Conservation (phyloP, 2,113 vertebrate genomes). For the Eidolon helvum region DNA sequence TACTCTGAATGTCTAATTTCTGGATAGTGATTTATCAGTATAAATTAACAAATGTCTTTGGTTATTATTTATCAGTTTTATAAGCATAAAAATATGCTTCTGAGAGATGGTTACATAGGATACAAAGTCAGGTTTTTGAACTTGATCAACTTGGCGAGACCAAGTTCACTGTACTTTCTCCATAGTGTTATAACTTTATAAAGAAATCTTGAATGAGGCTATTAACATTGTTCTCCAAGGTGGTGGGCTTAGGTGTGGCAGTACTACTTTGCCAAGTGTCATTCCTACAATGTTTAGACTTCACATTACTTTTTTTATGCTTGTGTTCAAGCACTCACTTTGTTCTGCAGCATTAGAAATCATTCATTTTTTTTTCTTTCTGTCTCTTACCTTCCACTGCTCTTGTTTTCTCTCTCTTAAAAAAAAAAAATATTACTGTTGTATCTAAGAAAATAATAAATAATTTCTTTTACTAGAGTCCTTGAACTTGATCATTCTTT, state of each 20-base stretch:
- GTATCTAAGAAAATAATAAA: background rate
- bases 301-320: background rate
- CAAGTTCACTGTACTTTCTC: background rate
- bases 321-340: background rate
- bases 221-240: background rate
- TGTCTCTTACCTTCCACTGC: background rate
- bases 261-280: background rate
- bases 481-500: background rate
- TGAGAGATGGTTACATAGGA: background rate
- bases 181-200: background rate
- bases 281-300: background rate
- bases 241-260: too few species aligned
- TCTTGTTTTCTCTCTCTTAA: background rate
- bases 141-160: background rate
- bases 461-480: background rate
- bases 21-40: background rate
- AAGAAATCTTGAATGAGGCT: background rate
- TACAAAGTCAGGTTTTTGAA: background rate
- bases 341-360: background rate
- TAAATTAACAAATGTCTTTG: background rate
- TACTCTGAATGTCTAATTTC: background rate
- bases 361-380: background rate
- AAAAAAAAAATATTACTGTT: background rate
- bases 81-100: background rate
- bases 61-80: background rate